Conservation (phyloP, 92 coral and sea anemone genomes). For the Epizoanthus ramosus region DNA sequence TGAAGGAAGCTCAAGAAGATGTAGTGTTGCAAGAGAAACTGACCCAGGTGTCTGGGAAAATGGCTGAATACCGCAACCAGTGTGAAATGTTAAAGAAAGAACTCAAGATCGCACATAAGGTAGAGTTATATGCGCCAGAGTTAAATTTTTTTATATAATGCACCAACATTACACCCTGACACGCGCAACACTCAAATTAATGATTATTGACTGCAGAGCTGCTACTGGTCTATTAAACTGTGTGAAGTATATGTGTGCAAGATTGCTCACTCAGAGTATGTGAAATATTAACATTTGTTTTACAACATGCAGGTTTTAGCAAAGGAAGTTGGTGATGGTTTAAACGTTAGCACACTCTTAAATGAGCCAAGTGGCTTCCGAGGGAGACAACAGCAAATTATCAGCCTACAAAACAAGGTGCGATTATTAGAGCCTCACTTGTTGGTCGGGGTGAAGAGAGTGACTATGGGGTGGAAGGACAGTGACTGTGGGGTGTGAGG, state of each 20-base stretch:
- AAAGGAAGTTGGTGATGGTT: constrained; percentile 92
- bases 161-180: too few species aligned
- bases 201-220: too few species aligned
- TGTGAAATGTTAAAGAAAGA: constrained; percentile 90
- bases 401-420: constrained; percentile 88
- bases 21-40: constrained; percentile 83
- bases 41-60: constrained; percentile 72
- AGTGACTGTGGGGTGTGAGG: too few species aligned
- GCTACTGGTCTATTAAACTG: too few species aligned
- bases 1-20: constrained; percentile 46
- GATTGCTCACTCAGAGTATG: not conserved
- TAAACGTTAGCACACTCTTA: constrained; percentile 72
- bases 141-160: too few species aligned
- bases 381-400: constrained; percentile 97
- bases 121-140: constrained; percentile 7
- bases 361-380: constrained; percentile 98
- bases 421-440: not conserved
- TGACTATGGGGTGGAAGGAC: too few species aligned
- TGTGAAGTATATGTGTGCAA: not conserved
- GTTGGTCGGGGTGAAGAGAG: too few species aligned
- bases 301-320: constrained; percentile 68
- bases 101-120: constrained; percentile 88
- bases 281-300: not conserved
- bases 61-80: constrained; percentile 92
- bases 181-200: not conserved